Evolutionary conservation across 2,888 invertebrate species (phyloP).

Genomic region (Cryptus armator): DNA sequence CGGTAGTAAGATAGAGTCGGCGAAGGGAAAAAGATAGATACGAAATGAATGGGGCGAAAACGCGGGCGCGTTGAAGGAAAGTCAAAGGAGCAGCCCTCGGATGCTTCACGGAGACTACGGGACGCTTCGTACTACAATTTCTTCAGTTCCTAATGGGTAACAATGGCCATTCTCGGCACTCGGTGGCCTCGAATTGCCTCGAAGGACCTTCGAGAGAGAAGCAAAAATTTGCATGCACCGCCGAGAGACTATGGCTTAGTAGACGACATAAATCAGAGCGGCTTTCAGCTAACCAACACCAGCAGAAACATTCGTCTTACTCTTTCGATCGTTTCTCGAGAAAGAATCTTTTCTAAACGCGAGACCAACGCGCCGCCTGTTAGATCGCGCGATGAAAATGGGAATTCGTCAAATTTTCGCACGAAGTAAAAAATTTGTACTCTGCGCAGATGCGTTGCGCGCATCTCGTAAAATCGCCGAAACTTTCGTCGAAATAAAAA

Average conservation of each 20-base stretch:
- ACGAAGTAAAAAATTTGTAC: background rate
- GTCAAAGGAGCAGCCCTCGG: conserved; percentile 53
- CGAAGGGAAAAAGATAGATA: conserved; percentile 30
- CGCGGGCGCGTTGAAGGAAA: conserved; percentile 48
- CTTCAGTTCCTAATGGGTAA: conserved; percentile 68
- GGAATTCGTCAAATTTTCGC: background rate
- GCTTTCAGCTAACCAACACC: conserved; percentile 65
- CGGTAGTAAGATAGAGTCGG: background rate
- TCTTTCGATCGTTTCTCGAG: conserved; percentile 15
- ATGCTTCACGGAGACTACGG: background rate
- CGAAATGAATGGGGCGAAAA: conserved; percentile 58
- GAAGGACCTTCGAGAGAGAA: conserved; percentile 22
- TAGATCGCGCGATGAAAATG: background rate
- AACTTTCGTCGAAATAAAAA: background rate
- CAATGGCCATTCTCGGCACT: conserved; percentile 67
- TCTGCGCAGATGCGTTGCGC: background rate
- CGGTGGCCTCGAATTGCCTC: conserved; percentile 71
- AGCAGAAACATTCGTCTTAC: background rate
- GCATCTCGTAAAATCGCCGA: background rate
- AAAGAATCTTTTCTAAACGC: conserved; percentile 5
- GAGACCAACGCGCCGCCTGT: background rate
- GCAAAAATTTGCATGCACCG: conserved; percentile 77
- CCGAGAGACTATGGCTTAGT: conserved; percentile 22
- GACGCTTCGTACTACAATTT: conserved; percentile 39
- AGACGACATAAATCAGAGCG: conserved; percentile 78